Evolutionary conservation across 2,797 vertebrate genomes (phyloP).

Genomic region (Sebastiscus tertius): DNA sequence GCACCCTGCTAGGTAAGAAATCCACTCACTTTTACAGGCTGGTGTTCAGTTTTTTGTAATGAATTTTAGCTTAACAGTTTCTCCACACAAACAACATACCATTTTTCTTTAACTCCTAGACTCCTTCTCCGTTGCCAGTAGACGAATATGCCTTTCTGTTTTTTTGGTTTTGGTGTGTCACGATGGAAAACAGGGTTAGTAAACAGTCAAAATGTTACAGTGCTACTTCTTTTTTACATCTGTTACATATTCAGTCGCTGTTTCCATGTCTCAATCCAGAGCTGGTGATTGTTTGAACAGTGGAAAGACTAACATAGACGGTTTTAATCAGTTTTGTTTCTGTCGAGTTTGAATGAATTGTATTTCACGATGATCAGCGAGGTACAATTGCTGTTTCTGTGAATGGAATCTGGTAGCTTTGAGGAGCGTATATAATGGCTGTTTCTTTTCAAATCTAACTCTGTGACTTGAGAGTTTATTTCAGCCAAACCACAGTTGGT

Average conservation of each 20-base stretch:
- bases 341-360: no score
- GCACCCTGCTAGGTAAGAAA: neutral
- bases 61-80: neutral
- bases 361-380: no score
- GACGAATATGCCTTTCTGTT: no score
- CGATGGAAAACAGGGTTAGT: rapidly evolving
- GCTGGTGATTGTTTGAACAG: neutral
- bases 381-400: neutral
- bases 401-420: neutral
- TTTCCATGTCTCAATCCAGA: neutral
- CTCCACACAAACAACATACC: neutral
- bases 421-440: neutral
- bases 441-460: neutral
- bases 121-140: neutral
- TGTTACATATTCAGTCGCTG: neutral
- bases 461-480: neutral
- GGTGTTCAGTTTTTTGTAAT: neutral
- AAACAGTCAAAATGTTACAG: neutral
- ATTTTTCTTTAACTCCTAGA: no score
- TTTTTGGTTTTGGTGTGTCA: neutral
- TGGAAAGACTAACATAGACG: neutral
- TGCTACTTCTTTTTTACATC: neutral
- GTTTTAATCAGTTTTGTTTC: neutral
- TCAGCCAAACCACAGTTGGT: neutral
- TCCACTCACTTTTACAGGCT: neutral